phyloP scores from a whole-genome alignment of 2,113 vertebrate species.

The Emydura subglobosa region DNA sequence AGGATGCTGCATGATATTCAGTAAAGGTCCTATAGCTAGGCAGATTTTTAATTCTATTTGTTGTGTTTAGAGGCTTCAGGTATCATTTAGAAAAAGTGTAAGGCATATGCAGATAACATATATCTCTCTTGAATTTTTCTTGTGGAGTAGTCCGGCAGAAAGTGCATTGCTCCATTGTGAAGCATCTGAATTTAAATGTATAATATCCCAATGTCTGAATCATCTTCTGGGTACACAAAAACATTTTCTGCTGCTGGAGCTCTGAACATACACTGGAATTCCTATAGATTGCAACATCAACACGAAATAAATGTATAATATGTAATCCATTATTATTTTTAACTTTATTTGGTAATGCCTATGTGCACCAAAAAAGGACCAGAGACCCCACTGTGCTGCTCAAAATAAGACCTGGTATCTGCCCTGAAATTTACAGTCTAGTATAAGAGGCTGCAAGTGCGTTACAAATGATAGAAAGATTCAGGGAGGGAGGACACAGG shows the following conservation, averaged over 20 bases:
- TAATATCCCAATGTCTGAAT: not conserved
- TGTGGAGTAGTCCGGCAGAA: not conserved
- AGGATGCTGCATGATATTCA: not conserved
- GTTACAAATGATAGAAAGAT: fast-evolving
- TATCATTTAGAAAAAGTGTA: not conserved
- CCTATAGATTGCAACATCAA: not conserved
- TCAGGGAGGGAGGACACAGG: fast-evolving
- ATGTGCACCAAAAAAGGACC: not conserved
- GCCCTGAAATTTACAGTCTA: not conserved
- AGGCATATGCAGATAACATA: not conserved
- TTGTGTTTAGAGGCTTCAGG: not conserved
- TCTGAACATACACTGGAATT: fast-evolving
- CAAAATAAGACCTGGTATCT: fast-evolving
- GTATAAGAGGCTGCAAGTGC: not conserved
- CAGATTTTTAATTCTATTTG: not conserved
- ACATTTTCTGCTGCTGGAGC: not conserved
- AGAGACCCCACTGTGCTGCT: fast-evolving
- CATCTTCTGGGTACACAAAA: not conserved
- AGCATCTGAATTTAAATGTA: not conserved
- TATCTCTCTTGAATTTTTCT: not conserved
- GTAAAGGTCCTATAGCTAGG: not conserved
- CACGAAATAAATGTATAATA: fast-evolving
- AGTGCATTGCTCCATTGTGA: not conserved
- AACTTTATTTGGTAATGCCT: not conserved
- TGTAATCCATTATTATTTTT: not conserved